Percentiles rank a stretch among this genome's conserved stretches.
Evolutionary conservation across 2,113 vertebrate genomes (phyloP).

Genomic region (Merops nubicus): DNA sequence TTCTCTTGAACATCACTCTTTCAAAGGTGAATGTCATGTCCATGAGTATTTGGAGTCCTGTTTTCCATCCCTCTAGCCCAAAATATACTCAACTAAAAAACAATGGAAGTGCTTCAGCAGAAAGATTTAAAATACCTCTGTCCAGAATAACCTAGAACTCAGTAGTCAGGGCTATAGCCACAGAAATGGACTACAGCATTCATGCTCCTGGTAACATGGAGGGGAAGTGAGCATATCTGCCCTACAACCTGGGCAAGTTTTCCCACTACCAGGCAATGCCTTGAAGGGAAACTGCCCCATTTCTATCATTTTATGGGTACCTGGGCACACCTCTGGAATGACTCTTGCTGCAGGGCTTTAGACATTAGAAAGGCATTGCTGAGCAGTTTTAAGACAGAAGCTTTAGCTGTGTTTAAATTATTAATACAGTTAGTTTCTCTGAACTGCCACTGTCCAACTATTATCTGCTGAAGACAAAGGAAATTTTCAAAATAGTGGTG

Average conservation of each 20-base stretch:
- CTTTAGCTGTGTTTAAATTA: background rate
- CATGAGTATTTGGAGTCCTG: background rate
- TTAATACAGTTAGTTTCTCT: background rate
- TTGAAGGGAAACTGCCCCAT: background rate
- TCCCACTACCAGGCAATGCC: background rate
- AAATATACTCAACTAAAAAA: background rate
- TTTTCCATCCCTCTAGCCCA: background rate
- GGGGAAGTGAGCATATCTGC: background rate
- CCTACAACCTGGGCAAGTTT: background rate
- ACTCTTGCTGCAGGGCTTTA: background rate
- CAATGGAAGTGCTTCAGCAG: background rate
- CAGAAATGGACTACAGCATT: background rate
- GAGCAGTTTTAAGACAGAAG: background rate
- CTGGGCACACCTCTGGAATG: background rate
- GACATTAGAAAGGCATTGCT: background rate
- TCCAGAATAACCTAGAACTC: background rate
- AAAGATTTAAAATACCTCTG: background rate
- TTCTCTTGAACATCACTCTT: no score
- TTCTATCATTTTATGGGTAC: background rate
- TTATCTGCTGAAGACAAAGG: conserved; percentile 47
- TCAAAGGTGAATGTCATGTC: background rate
- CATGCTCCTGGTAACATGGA: background rate
- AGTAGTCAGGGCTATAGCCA: background rate
- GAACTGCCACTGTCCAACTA: background rate
- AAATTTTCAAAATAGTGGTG: background rate